Evolutionary conservation across 2,113 vertebrate species (phyloP).

Genomic region (Piaya cayana): DNA sequence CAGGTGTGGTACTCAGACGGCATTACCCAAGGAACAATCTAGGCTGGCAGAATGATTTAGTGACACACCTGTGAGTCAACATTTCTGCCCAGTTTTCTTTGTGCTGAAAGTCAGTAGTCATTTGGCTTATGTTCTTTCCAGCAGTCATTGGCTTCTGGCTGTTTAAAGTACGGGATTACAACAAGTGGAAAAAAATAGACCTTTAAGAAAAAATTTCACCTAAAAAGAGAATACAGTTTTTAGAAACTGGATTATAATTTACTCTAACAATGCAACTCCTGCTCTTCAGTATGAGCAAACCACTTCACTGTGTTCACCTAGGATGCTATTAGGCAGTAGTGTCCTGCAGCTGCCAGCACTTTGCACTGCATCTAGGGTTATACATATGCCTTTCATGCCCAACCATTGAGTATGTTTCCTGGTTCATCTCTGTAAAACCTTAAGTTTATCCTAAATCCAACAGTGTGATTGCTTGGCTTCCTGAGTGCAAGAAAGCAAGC

Average conservation of each 20-base stretch:
- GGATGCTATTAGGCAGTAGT: background rate
- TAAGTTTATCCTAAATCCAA: background rate
- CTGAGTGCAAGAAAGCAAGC: background rate
- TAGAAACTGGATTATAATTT: background rate
- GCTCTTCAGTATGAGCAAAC: background rate
- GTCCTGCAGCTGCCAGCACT: background rate
- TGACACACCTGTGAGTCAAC: constrained; percentile 64
- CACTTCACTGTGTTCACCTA: background rate
- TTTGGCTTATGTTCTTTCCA: background rate
- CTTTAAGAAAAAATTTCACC: constrained; percentile 27
- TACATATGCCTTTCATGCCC: background rate
- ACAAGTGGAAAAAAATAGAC: background rate
- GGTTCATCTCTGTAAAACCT: background rate
- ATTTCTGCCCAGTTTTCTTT: constrained; percentile 32
- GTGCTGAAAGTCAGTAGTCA: background rate
- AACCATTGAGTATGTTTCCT: background rate
- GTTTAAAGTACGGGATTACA: background rate
- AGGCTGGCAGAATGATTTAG: constrained; percentile 49
- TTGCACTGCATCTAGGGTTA: background rate
- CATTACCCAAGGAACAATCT: constrained; percentile 39
- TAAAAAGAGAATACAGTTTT: background rate
- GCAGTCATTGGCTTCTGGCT: constrained; percentile 22
- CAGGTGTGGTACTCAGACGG: constrained; percentile 61
- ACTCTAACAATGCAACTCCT: background rate
- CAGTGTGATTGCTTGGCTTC: background rate